Conservation (phyloP, 2,888 invertebrate genomes). For the Agrotis segetum region DNA sequence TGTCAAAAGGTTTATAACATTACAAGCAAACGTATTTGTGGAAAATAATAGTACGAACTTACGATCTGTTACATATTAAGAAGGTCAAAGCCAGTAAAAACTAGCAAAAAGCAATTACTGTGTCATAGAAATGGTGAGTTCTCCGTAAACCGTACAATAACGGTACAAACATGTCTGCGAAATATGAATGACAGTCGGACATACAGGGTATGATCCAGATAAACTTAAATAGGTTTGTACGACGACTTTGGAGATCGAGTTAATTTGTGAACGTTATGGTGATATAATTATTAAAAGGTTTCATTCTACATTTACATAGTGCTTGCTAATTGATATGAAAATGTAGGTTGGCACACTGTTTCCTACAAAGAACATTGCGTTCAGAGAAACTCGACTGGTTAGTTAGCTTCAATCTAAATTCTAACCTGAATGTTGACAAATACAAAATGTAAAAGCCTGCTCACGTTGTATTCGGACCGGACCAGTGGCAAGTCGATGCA, state of each 20-base stretch:
- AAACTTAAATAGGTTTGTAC: not conserved
- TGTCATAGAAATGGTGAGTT: constrained; percentile 54
- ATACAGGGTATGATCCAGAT: constrained; percentile 32
- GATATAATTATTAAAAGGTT: constrained; percentile 1
- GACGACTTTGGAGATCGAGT: not conserved
- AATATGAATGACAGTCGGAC: constrained; percentile 49
- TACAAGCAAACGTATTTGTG: constrained; percentile 67
- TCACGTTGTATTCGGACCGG: constrained; percentile 69
- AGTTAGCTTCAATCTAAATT: constrained; percentile 16
- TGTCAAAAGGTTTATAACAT: constrained; percentile 73
- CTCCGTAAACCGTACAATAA: constrained; percentile 53
- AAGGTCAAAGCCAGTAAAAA: constrained; percentile 68
- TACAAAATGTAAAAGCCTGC: constrained; percentile 69
- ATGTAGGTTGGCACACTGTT: constrained; percentile 44
- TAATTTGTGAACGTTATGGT: not conserved
- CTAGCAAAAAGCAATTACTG: constrained; percentile 50
- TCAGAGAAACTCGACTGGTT: constrained; percentile 27
- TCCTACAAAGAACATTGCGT: constrained; percentile 9
- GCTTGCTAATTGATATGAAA: constrained; percentile 19
- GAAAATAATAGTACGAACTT: constrained; percentile 49
- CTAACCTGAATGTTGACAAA: constrained; percentile 53
- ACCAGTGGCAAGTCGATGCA: constrained; percentile 78
- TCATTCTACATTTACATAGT: not conserved
- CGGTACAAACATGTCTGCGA: constrained; percentile 53
- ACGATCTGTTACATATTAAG: constrained; percentile 7